These are phyloP conservation scores for Pachyuromys duprasi DNA, from an alignment of 2,797 vertebrate species.

Conservation along the genomic window DNA sequence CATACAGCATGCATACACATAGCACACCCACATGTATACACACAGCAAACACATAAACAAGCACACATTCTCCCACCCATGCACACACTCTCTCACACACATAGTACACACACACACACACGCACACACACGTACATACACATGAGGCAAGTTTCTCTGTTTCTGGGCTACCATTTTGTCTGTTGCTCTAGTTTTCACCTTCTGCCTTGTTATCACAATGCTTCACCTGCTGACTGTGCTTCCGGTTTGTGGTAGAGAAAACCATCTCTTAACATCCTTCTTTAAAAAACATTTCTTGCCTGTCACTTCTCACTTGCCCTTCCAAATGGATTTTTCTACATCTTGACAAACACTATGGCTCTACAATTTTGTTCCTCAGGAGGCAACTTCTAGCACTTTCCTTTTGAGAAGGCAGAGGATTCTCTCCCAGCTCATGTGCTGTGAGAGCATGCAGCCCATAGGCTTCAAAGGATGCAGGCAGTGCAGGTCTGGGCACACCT, in stretches of 20 bases:
- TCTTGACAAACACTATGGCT: slow-evolving; percentile 52
- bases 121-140: neutral
- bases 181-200: neutral
- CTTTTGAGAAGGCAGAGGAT: slow-evolving; percentile 15
- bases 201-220: neutral
- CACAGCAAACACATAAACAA: neutral
- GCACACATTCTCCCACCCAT: neutral
- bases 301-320: slow-evolving; percentile 41
- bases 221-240: neutral
- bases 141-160: neutral
- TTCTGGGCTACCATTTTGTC: neutral
- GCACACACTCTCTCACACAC: neutral
- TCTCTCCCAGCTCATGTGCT: slow-evolving; percentile 30
- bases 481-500: slow-evolving; percentile 50
- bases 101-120: neutral
- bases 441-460: slow-evolving; percentile 35
- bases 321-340: slow-evolving; percentile 44
- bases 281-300: slow-evolving; percentile 16
- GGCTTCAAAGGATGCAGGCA: slow-evolving; percentile 56
- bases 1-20: neutral
- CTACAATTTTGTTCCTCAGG: slow-evolving; percentile 24
- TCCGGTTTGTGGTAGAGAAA: slow-evolving; percentile 49
- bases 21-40: neutral
- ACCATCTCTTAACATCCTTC: neutral
- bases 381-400: slow-evolving; percentile 55